phyloP scores from a whole-genome alignment of 2,797 vertebrate genomes.

The Agapornis canus region DNA sequence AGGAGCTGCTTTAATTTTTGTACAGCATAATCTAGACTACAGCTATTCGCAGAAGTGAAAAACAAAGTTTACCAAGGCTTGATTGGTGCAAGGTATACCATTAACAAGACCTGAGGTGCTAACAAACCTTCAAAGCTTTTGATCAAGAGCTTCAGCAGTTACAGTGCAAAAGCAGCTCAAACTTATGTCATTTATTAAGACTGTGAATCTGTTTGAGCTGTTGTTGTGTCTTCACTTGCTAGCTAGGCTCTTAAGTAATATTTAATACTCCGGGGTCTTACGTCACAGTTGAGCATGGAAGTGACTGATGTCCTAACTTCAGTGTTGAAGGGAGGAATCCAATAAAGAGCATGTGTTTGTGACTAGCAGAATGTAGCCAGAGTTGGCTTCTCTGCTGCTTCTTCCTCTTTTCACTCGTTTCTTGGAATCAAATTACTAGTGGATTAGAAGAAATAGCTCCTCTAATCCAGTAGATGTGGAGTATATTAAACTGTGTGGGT shows the following conservation, averaged over 20 bases:
- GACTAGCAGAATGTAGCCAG: neutral
- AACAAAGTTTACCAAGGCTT: neutral
- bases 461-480: neutral
- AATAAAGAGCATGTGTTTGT: neutral
- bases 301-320: neutral
- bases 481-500: neutral
- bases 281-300: neutral
- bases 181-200: neutral
- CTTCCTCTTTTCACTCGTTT: neutral
- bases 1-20: neutral
- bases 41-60: neutral
- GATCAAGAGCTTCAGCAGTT: neutral
- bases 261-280: neutral
- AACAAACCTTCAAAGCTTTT: neutral
- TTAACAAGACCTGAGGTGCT: neutral
- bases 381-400: neutral
- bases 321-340: neutral
- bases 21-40: neutral
- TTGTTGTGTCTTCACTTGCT: neutral
- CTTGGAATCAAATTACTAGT: neutral
- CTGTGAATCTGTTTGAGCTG: neutral
- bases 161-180: neutral
- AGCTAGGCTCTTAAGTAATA: slow-evolving; percentile 8
- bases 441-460: neutral
- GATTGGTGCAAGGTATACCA: neutral